Conservation (phyloP, 1,140 invertebrate genomes). For the Melitaea cinxia region DNA sequence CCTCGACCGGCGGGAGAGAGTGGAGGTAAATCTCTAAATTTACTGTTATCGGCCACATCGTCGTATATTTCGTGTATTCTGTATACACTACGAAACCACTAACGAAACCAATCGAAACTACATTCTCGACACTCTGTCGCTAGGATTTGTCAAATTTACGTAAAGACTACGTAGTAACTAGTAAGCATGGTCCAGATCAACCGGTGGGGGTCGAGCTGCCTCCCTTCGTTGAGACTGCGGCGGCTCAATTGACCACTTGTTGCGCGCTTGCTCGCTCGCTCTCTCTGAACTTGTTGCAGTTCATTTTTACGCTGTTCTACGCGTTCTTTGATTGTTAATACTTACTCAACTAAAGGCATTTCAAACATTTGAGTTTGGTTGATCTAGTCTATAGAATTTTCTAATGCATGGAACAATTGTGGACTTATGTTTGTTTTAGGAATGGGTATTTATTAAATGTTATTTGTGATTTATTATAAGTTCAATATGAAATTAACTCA, state of each 20-base stretch:
- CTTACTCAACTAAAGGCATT: not conserved
- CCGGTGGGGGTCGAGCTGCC: conserved; percentile 4
- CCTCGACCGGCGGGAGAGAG: conserved; percentile 42
- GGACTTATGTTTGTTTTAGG: too few species aligned
- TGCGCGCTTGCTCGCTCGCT: conserved; percentile 22
- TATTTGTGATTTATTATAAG: too few species aligned
- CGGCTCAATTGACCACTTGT: conserved; percentile 34
- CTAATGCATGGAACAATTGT: too few species aligned
- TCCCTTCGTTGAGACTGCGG: conserved; percentile 16
- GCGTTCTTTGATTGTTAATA: conserved; percentile 16
- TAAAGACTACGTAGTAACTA: not conserved
- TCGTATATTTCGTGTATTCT: not conserved
- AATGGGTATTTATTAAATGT: too few species aligned
- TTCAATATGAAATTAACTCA: too few species aligned
- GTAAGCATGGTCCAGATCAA: conserved; percentile 10
- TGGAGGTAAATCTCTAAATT: conserved; percentile 58
- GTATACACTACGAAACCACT: not conserved
- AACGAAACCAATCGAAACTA: not conserved
- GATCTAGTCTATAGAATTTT: too few species aligned
- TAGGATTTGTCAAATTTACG: not conserved
- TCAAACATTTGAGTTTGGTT: not conserved
- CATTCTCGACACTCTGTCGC: not conserved
- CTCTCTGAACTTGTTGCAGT: conserved; percentile 28
- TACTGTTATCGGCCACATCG: not conserved
- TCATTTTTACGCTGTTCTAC: conserved; percentile 17